Percentiles rank a stretch among this genome's conserved stretches.
phyloP scores from a whole-genome alignment of 2,113 vertebrate genomes.

The Mesembrinibis cayennensis region DNA sequence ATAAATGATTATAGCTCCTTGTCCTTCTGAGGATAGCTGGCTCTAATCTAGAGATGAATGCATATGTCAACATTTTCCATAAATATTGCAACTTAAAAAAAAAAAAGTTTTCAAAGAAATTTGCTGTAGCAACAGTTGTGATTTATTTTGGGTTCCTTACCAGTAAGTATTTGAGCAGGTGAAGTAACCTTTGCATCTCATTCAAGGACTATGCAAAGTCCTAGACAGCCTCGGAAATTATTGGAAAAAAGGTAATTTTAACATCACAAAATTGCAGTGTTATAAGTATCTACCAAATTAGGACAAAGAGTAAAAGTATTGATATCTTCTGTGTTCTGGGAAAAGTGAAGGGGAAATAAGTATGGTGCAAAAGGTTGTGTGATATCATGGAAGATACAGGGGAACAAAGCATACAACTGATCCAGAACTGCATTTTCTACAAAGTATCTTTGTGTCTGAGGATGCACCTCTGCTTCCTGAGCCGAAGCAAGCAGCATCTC shows the following conservation, averaged over 20 bases:
- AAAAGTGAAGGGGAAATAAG: background rate
- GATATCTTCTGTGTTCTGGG: background rate
- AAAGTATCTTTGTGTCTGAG: background rate
- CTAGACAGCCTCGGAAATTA: background rate
- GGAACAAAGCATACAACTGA: background rate
- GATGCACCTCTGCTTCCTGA: background rate
- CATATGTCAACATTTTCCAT: background rate
- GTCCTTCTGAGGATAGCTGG: background rate
- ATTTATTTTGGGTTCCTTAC: background rate
- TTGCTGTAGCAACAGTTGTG: background rate
- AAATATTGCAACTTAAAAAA: background rate
- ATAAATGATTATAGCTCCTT: background rate
- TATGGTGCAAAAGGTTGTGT: background rate
- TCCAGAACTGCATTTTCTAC: background rate
- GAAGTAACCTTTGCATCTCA: background rate
- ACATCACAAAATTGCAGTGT: background rate
- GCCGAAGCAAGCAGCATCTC: background rate
- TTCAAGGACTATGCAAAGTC: background rate
- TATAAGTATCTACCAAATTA: background rate
- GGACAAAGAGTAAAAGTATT: background rate
- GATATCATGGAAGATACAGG: fast-evolving
- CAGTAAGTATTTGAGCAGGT: background rate
- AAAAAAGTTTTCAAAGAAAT: background rate
- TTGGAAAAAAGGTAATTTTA: background rate
- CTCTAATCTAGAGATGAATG: background rate